Conservation (phyloP, 35 echinoderm and acorn worm species). For the Lytechinus variegatus region DNA sequence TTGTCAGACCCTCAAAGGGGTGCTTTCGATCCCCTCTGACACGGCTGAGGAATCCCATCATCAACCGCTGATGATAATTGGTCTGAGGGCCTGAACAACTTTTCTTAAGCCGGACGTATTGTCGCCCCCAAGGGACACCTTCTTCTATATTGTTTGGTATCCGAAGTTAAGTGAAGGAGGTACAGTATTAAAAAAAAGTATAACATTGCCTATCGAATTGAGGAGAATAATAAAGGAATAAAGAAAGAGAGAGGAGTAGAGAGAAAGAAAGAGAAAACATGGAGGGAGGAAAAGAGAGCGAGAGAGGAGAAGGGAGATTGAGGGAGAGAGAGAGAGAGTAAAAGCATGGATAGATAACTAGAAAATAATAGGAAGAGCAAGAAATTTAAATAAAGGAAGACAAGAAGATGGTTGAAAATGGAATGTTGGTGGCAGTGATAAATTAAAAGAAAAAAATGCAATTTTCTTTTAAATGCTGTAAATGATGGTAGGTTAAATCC, state of each 20-base stretch:
- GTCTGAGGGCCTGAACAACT: conserved; percentile 7
- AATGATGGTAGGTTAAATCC: not conserved
- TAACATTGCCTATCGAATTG: not conserved
- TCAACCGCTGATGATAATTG: not conserved
- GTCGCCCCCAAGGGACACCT: not conserved
- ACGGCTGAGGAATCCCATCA: not conserved
- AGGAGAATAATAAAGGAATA: too few species aligned
- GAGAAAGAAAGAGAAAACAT: too few species aligned
- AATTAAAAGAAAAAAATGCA: not conserved
- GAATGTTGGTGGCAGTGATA: not conserved
- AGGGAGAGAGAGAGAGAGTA: too few species aligned
- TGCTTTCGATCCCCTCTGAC: not conserved
- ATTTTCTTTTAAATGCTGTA: not conserved
- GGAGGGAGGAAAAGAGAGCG: too few species aligned
- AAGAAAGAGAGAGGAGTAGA: not conserved
- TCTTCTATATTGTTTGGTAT: not conserved
- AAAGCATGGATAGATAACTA: too few species aligned
- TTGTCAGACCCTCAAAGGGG: not conserved
- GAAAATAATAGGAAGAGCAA: too few species aligned
- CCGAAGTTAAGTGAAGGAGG: not conserved
- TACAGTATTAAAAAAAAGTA: not conserved
- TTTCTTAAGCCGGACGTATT: conserved; percentile 23
- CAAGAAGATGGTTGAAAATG: not conserved
- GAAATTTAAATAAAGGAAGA: too few species aligned
- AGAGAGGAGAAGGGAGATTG: too few species aligned